Evolutionary conservation across 2,113 vertebrate genomes (phyloP).

Genomic region (Rhabdornis inornatus): DNA sequence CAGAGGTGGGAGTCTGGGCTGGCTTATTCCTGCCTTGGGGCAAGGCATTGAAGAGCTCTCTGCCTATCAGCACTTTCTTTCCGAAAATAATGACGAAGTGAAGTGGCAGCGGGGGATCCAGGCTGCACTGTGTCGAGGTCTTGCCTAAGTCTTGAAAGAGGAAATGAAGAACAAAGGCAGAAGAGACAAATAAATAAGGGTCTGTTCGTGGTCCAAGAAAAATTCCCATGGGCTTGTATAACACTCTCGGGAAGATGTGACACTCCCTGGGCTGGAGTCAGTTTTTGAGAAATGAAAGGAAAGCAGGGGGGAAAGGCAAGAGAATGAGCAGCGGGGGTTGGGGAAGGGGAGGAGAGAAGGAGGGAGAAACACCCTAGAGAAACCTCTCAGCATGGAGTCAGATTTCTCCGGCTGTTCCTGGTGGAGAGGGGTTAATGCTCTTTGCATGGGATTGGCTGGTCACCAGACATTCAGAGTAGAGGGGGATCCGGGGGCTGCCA

Average conservation of each 20-base stretch:
- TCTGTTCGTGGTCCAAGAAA: slow-evolving; percentile 50
- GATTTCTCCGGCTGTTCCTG: slow-evolving; percentile 1
- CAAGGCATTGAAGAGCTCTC: neutral
- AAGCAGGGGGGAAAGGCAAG: neutral
- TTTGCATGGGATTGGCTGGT: slow-evolving; percentile 55
- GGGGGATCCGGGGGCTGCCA: slow-evolving; percentile 47
- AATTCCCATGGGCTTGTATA: slow-evolving; percentile 21
- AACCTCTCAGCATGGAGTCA: slow-evolving; percentile 31
- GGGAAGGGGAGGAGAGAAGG: neutral
- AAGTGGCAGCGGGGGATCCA: slow-evolving; percentile 1
- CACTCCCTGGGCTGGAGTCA: neutral
- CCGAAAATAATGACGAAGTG: slow-evolving; percentile 27
- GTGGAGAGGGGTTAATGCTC: slow-evolving; percentile 33
- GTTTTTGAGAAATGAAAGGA: slow-evolving; percentile 3
- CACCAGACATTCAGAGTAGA: slow-evolving; percentile 51
- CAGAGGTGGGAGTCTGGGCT: neutral
- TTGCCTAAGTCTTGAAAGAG: slow-evolving; percentile 54
- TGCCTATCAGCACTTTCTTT: neutral
- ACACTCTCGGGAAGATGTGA: neutral
- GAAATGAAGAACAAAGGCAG: slow-evolving; percentile 66
- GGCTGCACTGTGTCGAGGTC: slow-evolving; percentile 1
- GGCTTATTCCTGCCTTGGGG: neutral
- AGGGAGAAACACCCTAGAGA: neutral
- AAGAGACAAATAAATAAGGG: slow-evolving; percentile 63
- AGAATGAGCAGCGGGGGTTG: neutral